These are phyloP conservation scores for Leptopterna dolabrata DNA, from an alignment of 2,888 invertebrate species.

Conservation along the genomic window DNA sequence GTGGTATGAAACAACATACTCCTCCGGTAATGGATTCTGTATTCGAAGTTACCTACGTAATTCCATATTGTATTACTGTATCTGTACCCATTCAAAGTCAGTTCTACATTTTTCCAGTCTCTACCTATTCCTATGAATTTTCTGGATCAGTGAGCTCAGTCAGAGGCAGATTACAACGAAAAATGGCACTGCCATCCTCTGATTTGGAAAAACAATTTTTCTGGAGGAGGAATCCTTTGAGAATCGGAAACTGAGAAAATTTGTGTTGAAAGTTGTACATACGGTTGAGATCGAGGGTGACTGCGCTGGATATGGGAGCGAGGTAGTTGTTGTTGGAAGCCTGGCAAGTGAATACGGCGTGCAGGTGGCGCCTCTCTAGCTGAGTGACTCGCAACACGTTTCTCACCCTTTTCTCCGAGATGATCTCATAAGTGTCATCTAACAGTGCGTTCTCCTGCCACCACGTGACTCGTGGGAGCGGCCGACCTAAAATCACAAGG, in stretches of 20 bases:
- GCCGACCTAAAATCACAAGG: constrained; percentile 72
- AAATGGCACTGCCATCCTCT: no score
- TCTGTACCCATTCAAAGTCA: no score
- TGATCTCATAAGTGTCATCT: constrained; percentile 77
- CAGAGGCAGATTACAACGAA: no score
- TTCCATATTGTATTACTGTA: no score
- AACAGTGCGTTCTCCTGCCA: constrained; percentile 80
- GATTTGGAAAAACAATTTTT: no score
- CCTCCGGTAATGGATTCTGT: no score
- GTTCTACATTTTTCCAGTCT: no score
- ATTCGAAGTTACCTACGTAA: no score
- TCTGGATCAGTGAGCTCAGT: no score
- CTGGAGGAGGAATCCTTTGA: not conserved
- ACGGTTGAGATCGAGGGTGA: constrained; percentile 80
- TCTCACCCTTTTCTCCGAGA: constrained; percentile 75
- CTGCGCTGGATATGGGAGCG: constrained; percentile 75
- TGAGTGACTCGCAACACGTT: constrained; percentile 78
- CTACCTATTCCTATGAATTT: no score
- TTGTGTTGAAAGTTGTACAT: constrained; percentile 67
- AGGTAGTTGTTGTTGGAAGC: constrained; percentile 80
- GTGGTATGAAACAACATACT: no score
- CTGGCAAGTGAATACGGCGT: constrained; percentile 77
- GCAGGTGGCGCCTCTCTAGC: constrained; percentile 76
- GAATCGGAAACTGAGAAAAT: not conserved
- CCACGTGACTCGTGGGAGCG: constrained; percentile 81